phyloP scores from a whole-genome alignment of 2,797 vertebrate species.

The Propithecus deckenii region DNA sequence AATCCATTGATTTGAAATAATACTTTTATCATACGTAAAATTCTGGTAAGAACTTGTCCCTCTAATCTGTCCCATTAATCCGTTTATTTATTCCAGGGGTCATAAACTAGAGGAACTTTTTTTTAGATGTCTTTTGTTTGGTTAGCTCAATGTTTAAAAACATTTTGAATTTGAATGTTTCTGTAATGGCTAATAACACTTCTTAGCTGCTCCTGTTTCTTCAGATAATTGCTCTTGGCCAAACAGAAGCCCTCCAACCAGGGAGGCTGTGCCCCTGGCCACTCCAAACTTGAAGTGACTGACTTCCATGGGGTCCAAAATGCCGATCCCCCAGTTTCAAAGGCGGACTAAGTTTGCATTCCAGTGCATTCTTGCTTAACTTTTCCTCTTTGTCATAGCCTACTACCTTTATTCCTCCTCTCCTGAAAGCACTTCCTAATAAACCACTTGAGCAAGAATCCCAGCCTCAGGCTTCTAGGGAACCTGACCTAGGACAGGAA shows the following conservation, averaged over 20 bases:
- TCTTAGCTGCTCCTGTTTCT: background rate
- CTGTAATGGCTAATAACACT: background rate
- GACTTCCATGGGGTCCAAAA: background rate
- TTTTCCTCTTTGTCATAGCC: background rate
- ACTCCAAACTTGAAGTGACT: background rate
- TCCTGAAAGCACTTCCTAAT: background rate
- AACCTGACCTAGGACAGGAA: background rate
- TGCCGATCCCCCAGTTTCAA: background rate
- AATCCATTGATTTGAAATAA: background rate
- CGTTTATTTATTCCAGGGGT: background rate
- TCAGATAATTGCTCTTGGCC: background rate
- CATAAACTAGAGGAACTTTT: slow-evolving; percentile 7
- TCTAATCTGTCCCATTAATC: background rate
- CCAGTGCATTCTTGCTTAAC: background rate
- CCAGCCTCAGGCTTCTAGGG: background rate
- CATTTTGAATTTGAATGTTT: slow-evolving; percentile 15
- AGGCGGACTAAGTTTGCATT: background rate
- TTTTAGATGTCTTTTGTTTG: slow-evolving; percentile 29
- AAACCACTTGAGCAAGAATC: background rate
- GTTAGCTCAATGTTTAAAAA: background rate
- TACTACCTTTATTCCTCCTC: background rate
- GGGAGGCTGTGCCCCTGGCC: background rate
- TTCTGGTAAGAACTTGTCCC: background rate
- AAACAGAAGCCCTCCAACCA: background rate
- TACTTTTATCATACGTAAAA: background rate